Base-by-base conservation (phyloP, 2,113 vertebrate species). In the Brienomyrus brachyistius region DNA sequence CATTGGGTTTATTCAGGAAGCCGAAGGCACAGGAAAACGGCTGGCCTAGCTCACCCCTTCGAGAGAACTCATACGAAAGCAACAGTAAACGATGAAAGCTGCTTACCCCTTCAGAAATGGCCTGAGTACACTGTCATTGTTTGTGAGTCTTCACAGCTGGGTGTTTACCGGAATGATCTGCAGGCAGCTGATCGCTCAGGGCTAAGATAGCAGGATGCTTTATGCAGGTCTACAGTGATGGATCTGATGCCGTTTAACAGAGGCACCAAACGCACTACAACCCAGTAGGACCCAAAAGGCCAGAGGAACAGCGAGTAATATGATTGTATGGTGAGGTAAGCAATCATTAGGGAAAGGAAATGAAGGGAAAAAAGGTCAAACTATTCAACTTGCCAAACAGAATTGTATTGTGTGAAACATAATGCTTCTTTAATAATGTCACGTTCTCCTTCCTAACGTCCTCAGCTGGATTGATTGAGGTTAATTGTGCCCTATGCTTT, bases 351-450 rank as follows among this genome's bases (percentile, higher is more conserved):
- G 82, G 23, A 84, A 84, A 21, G 43, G 45, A 84, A 84, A 84
- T 84, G 82, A 84, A 84, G 19, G 45, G 21, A n/a, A 84, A 83
- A 84, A 84, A 84, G 82, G 82, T 84, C 82, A 84, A 84, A 47
- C 82, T 84, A 48, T 48, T 84, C 43, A 84, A 84, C 82, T 84
- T 84, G 82, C 82, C 82, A 84, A 48, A 40, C 40, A 84, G 82
- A 84, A 84, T 84, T 84, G 82, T 84, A 23, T 84, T 50, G 82
- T 84, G 35, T 84, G 82, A 84, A 84, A 84, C 43, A 47, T 84
- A 84, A 84, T 84, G 82, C 82, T 48, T 84, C 40, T 84, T 84
- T 84, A 84, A 84, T 84, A 84, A 84, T 84, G 82, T 84, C 82
- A 84, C 82, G 8, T 84, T 84, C 40, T 23, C 82, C 21, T 84